Percentiles rank a stretch among this genome's conserved stretches.
Conservation (phyloP, 2,888 invertebrate species). For the Heliconius cydno region DNA sequence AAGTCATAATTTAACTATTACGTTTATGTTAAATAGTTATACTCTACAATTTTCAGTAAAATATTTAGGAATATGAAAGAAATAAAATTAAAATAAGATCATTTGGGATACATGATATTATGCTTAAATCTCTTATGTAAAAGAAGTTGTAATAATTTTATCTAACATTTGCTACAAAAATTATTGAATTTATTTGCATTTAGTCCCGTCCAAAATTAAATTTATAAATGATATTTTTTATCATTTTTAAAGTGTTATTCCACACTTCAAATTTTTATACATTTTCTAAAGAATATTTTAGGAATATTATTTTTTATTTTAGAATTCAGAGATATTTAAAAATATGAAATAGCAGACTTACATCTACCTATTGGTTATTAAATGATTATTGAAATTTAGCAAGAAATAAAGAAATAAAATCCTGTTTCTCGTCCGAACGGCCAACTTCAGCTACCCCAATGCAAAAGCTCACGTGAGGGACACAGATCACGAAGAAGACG, state of each 20-base stretch:
- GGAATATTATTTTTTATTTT: neutral
- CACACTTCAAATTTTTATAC: too few relatives aligned
- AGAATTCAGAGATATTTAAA: neutral
- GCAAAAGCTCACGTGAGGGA: constrained; percentile 71
- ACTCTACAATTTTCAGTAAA: constrained; percentile 2
- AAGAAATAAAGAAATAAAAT: constrained; percentile 62
- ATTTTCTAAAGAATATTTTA: too few relatives aligned
- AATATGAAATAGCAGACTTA: constrained; percentile 1
- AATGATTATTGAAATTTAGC: neutral
- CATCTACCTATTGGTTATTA: neutral
- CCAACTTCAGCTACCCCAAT: constrained; percentile 56
- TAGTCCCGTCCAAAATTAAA: too few relatives aligned
- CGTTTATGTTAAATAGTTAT: neutral
- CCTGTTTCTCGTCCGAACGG: constrained; percentile 58
- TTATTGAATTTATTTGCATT: neutral
- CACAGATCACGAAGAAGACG: constrained; percentile 56
- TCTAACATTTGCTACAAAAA: neutral
- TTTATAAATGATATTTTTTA: too few relatives aligned
- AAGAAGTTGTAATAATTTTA: neutral
- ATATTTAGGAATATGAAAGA: neutral
- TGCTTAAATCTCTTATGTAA: neutral
- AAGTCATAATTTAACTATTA: neutral
- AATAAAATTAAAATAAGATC: neutral
- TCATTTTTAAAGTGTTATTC: too few relatives aligned
- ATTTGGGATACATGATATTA: neutral